Percentiles rank a stretch among this genome's conserved stretches.
Conservation (phyloP, 1,140 invertebrate species). For the Gryllus bimaculatus region DNA sequence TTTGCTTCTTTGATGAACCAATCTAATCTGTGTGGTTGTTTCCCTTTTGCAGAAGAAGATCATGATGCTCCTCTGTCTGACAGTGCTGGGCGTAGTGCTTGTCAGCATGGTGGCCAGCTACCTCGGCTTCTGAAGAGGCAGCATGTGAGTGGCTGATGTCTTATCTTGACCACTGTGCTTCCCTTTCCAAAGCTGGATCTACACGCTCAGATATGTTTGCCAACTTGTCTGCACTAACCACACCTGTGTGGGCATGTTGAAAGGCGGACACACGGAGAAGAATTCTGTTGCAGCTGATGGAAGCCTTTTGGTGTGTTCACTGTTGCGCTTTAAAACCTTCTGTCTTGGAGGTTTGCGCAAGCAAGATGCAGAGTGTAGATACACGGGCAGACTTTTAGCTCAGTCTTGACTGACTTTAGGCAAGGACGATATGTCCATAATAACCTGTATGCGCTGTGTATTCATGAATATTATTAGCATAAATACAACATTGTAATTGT, state of each 20-base stretch:
- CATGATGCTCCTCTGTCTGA: background rate
- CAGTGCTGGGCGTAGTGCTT: background rate
- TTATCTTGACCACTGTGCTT: slow-evolving; percentile 4
- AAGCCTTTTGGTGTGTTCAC: slow-evolving; percentile 1
- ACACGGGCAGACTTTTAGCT: background rate
- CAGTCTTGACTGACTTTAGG: background rate
- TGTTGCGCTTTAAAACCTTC: background rate
- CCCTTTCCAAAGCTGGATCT: background rate
- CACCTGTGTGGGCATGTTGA: background rate
- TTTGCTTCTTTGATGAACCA: background rate
- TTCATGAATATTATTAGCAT: background rate
- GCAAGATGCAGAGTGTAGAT: background rate
- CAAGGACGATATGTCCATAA: background rate
- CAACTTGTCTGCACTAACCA: background rate
- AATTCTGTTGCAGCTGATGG: background rate
- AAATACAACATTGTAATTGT: background rate
- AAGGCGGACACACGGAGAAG: background rate
- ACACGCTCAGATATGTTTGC: background rate
- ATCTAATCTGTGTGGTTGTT: background rate
- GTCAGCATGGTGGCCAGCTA: background rate
- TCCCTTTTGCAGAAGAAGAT: background rate
- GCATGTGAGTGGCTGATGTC: background rate
- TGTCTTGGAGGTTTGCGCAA: background rate
- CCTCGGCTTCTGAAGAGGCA: background rate
- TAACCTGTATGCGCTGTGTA: background rate